Base-by-base conservation (phyloP, 2,113 vertebrate genomes). In the Austrofundulus limnaeus region DNA sequence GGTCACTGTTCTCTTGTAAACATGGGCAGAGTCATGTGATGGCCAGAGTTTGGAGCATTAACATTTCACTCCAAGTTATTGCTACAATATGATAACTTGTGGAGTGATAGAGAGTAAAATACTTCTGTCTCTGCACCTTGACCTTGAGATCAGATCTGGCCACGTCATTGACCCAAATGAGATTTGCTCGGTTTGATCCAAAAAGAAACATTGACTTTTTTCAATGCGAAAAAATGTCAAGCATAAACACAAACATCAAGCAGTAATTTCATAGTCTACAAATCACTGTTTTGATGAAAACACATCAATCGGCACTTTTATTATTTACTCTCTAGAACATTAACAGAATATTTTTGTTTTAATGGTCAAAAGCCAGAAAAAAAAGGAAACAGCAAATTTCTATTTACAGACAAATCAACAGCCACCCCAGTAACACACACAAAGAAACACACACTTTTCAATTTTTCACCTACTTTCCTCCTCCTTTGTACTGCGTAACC, bases 71-170 rank as follows among this genome's bases (percentile, higher is more conserved):
- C n/a, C n/a, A n/a, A n/a, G n/a, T n/a, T n/a, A n/a, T n/a, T n/a
- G n/a, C n/a, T n/a, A n/a, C 67, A n/a, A 47, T 84, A 81, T 75
- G 77, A 84, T 80, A 86, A 85, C 59, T 61, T 11, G 20, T 17
- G 19, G 2, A 55, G 47, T 60, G 54, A 64, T 58, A 41, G 39
- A 51, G 19, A 25, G 42, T 61, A 79, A 74, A 76, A 45, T 64
- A 75, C 55, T 38, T 70, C 72, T 80, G 58, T 58, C 59, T 78
- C 62, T 51, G 37, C 66, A 66, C 75, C 59, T 84, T 31, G n/a
- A 46, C 57, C 62, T 59, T 39, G 23, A 57, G n/a, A 3, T 47
- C 11, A 58, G 54, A 83, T 78, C 14, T 28, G 25, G n/a, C n/a
- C n/a, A 70, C 3, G 14, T 34, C 8, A 14, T 5, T 39, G 14